phyloP scores from a whole-genome alignment of 2,888 invertebrate species.

The Polydrusus cervinus region DNA sequence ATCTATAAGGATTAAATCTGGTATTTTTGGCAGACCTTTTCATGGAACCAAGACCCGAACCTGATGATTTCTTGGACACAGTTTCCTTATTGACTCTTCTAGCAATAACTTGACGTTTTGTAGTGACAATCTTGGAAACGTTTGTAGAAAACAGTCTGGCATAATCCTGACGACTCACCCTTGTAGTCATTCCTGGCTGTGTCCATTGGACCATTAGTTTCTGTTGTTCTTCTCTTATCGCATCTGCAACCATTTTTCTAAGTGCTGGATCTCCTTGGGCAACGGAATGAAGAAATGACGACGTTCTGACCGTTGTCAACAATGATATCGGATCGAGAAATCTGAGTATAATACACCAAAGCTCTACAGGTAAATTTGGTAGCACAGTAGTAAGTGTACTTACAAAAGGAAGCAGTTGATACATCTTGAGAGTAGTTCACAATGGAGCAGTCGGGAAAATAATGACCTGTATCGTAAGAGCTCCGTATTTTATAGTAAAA shows the following conservation, averaged over 20 bases:
- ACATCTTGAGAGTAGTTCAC: conserved; percentile 13
- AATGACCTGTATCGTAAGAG: conserved; percentile 62
- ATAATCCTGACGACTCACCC: no score
- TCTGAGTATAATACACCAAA: conserved; percentile 13
- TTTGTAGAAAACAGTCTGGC: neutral
- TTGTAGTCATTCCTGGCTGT: neutral
- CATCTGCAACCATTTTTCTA: neutral
- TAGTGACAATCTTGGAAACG: neutral
- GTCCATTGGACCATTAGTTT: neutral
- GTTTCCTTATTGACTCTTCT: neutral
- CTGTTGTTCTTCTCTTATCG: neutral
- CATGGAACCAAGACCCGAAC: neutral
- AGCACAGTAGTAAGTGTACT: neutral
- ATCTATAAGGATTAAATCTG: conserved; percentile 22
- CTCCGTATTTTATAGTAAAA: neutral
- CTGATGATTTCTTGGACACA: neutral
- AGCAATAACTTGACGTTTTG: neutral
- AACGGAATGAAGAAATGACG: conserved; percentile 5
- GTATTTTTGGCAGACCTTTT: neutral
- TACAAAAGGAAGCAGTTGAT: no score
- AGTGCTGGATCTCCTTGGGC: neutral
- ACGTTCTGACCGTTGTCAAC: neutral
- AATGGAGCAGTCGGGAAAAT: neutral
- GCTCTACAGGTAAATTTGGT: conserved; percentile 8
- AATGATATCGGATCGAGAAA: neutral